Evolutionary conservation across 2,797 vertebrate species (phyloP).

Genomic region (Meriones psammophilus): DNA sequence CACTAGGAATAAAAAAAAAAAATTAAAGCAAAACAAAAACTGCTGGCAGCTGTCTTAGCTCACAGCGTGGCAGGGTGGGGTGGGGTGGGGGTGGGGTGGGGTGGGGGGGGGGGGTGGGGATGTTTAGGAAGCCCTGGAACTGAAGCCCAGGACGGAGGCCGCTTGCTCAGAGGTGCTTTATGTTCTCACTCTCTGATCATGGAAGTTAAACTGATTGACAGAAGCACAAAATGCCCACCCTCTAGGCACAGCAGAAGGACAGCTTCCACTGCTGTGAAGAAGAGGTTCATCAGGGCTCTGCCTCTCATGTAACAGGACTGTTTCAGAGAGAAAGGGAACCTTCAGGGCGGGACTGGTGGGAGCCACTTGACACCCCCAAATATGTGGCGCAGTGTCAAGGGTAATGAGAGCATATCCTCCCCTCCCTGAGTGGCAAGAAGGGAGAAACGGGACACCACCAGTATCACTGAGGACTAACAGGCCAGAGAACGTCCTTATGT

Average conservation of each 20-base stretch:
- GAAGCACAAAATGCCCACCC: slow-evolving; percentile 70
- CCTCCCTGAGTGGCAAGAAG: slow-evolving; percentile 79
- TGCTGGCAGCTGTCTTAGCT: not conserved
- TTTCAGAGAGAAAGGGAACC: slow-evolving; percentile 58
- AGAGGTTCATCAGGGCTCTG: slow-evolving; percentile 59
- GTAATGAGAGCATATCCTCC: slow-evolving; percentile 75
- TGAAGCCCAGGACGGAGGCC: slow-evolving; percentile 37
- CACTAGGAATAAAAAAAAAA: not conserved
- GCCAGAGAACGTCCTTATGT: slow-evolving; percentile 62
- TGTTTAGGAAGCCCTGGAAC: slow-evolving; percentile 47
- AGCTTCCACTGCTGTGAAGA: slow-evolving; percentile 74
- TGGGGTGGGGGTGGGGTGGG: too few species aligned
- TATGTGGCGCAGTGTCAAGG: not conserved
- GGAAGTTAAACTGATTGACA: slow-evolving; percentile 75
- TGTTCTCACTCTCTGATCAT: slow-evolving; percentile 71
- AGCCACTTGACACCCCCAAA: slow-evolving; percentile 41
- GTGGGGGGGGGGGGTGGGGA: too few species aligned
- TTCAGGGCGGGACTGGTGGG: not conserved
- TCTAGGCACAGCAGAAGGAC: slow-evolving; percentile 55
- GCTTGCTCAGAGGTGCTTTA: slow-evolving; percentile 46
- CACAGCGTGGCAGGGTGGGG: not conserved
- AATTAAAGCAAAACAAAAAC: not conserved
- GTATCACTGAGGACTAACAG: slow-evolving; percentile 70
- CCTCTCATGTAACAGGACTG: slow-evolving; percentile 41
- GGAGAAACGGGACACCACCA: slow-evolving; percentile 82